Percentiles rank a stretch among this genome's conserved stretches.
Conservation (phyloP, 2,888 invertebrate genomes). For the Microdon myrmicae region DNA sequence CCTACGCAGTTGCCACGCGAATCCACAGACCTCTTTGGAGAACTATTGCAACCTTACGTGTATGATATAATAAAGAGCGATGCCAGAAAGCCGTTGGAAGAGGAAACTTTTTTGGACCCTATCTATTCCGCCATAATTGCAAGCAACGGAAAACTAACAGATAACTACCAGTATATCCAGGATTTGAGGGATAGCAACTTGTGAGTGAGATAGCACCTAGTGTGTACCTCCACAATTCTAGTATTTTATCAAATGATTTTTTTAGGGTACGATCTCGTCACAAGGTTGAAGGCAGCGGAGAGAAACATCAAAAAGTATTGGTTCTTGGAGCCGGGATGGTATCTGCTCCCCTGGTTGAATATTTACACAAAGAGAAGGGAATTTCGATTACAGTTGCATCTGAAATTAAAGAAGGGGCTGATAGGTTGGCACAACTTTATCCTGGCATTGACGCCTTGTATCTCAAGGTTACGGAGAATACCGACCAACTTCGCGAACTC, state of each 20-base stretch:
- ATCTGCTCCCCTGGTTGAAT: slow-evolving; percentile 93
- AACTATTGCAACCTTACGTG: slow-evolving; percentile 87
- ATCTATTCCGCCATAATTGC: slow-evolving; percentile 85
- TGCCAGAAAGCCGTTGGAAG: slow-evolving; percentile 80
- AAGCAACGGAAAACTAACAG: slow-evolving; percentile 91
- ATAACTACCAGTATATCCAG: slow-evolving; percentile 93
- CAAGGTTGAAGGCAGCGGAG: slow-evolving; percentile 75
- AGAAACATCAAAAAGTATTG: slow-evolving; percentile 78
- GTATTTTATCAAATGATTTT: slow-evolving; percentile 31
- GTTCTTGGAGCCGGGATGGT: slow-evolving; percentile 97
- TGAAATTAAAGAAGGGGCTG: slow-evolving; percentile 88
- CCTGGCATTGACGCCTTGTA: slow-evolving; percentile 83
- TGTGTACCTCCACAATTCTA: neutral
- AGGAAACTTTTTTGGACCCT: slow-evolving; percentile 73
- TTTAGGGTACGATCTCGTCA: slow-evolving; percentile 74
- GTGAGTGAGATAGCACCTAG: slow-evolving; percentile 64
- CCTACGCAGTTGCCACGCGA: slow-evolving; percentile 98
- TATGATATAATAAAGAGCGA: slow-evolving; percentile 88
- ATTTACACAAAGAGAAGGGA: slow-evolving; percentile 83
- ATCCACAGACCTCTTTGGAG: slow-evolving; percentile 97
- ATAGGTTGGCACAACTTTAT: slow-evolving; percentile 80
- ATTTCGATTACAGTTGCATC: slow-evolving; percentile 89
- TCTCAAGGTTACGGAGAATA: slow-evolving; percentile 81
- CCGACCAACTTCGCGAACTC: slow-evolving; percentile 75
- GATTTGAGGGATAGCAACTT: slow-evolving; percentile 79